Conservation (phyloP, 2,888 invertebrate species). For the Notodonta ziczac region DNA sequence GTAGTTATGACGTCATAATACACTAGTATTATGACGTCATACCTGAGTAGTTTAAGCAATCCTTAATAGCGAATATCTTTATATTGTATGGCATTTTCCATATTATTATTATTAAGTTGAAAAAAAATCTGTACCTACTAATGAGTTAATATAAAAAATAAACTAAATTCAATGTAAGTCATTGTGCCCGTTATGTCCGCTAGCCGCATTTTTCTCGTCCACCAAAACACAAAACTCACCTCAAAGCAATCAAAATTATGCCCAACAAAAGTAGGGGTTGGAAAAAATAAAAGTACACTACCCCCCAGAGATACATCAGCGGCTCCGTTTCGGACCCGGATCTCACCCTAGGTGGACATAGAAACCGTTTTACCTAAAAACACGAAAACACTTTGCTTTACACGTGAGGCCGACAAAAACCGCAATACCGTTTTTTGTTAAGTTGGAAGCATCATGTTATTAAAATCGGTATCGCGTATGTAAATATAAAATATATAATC, state of each 20-base stretch:
- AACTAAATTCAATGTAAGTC: too few relatives aligned
- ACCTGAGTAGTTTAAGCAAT: too few relatives aligned
- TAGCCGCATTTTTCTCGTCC: background rate
- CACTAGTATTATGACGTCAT: too few relatives aligned
- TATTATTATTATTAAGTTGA: too few relatives aligned
- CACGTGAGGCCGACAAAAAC: slow-evolving; percentile 42
- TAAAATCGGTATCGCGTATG: background rate
- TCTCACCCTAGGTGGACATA: slow-evolving; percentile 60
- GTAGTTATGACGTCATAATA: too few relatives aligned
- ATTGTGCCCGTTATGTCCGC: background rate
- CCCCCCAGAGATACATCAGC: slow-evolving; percentile 53
- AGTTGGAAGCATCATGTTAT: too few relatives aligned
- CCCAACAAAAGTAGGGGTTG: slow-evolving; percentile 10
- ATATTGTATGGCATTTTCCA: too few relatives aligned
- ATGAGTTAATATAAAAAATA: too few relatives aligned
- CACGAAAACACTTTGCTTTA: slow-evolving; percentile 53
- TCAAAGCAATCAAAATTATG: background rate
- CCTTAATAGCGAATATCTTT: too few relatives aligned
- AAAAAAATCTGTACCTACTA: too few relatives aligned
- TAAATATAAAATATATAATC: too few relatives aligned
- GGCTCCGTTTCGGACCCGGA: slow-evolving; percentile 47
- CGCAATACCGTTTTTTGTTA: slow-evolving; percentile 11
- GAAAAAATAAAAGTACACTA: slow-evolving; percentile 37
- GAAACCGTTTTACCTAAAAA: slow-evolving; percentile 66
- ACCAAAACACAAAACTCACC: background rate